These are phyloP conservation scores for Azorinus chamasolen DNA, from an alignment of 2,888 invertebrate genomes.

Conservation along the genomic window DNA sequence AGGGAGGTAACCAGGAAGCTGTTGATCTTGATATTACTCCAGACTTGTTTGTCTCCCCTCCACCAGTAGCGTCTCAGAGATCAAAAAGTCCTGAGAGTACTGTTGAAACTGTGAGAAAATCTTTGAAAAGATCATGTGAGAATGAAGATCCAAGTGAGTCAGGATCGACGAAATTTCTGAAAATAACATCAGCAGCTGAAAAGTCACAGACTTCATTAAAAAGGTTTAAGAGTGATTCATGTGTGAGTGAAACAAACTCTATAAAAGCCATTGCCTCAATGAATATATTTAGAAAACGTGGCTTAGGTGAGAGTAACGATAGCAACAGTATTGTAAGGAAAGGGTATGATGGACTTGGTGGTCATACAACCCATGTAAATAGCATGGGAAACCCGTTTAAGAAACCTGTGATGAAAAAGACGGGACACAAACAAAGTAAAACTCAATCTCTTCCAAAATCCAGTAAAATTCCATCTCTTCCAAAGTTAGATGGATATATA, in stretches of 20 bases:
- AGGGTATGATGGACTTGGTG: conserved; percentile 80
- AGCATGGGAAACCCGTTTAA: conserved; percentile 58
- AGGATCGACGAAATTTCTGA: conserved; percentile 66
- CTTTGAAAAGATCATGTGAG: conserved; percentile 1
- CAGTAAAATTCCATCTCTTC: too few species aligned
- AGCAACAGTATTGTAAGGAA: conserved; percentile 70
- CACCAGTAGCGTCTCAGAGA: conserved; percentile 4
- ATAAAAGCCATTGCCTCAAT: conserved; percentile 47
- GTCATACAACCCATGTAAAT: conserved; percentile 76
- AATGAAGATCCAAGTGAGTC: background rate
- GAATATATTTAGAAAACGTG: conserved; percentile 78
- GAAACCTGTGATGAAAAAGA: conserved; percentile 40
- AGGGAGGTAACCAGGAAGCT: conserved; percentile 22
- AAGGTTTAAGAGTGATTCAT: conserved; percentile 42
- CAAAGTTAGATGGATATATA: too few species aligned
- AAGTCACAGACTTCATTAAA: conserved; percentile 44
- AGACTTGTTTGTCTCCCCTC: conserved; percentile 54
- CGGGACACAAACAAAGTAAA: too few species aligned
- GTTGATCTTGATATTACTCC: conserved; percentile 59
- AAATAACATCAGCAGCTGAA: conserved; percentile 70
- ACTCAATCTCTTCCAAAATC: too few species aligned
- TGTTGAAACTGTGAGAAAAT: background rate
- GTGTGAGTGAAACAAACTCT: conserved; percentile 46
- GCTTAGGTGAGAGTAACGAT: conserved; percentile 49
- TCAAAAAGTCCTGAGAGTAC: background rate